phyloP scores from a whole-genome alignment of 2,797 vertebrate genomes.

The Glossophaga mutica region DNA sequence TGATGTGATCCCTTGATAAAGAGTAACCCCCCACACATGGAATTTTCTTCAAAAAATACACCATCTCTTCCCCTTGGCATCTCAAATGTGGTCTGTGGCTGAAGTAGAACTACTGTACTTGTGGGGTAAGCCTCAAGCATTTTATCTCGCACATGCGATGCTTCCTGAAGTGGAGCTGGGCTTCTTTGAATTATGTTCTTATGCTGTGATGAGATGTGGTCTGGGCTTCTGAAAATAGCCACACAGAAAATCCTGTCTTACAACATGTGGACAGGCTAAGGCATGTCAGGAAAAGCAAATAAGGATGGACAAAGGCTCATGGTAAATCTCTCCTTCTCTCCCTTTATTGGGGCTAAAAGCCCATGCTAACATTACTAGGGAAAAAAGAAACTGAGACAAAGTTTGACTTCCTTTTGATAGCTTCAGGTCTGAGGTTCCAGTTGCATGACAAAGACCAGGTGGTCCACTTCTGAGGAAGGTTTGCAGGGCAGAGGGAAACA shows the following conservation, averaged over 20 bases:
- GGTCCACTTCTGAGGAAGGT: neutral
- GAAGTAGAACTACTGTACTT: neutral
- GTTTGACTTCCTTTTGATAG: neutral
- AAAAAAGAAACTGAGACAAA: neutral
- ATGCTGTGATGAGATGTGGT: neutral
- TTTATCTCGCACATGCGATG: neutral
- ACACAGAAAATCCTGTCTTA: conserved; percentile 38
- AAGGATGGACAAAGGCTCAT: neutral
- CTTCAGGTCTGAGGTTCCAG: neutral
- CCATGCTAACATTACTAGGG: neutral
- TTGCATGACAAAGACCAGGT: neutral
- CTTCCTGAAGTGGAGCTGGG: neutral
- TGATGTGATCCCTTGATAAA: neutral
- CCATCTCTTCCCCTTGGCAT: neutral
- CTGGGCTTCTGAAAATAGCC: conserved; percentile 54
- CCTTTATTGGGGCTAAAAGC: neutral
- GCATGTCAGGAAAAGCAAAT: neutral
- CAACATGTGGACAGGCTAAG: neutral
- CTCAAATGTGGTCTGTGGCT: neutral
- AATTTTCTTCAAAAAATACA: conserved; percentile 33
- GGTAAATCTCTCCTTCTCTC: neutral
- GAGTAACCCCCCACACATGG: rapidly evolving
- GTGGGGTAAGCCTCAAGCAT: neutral
- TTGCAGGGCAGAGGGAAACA: neutral
- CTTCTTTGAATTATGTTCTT: neutral